Base-by-base conservation (phyloP, 2,797 vertebrate genomes). In the Anas bernieri region DNA sequence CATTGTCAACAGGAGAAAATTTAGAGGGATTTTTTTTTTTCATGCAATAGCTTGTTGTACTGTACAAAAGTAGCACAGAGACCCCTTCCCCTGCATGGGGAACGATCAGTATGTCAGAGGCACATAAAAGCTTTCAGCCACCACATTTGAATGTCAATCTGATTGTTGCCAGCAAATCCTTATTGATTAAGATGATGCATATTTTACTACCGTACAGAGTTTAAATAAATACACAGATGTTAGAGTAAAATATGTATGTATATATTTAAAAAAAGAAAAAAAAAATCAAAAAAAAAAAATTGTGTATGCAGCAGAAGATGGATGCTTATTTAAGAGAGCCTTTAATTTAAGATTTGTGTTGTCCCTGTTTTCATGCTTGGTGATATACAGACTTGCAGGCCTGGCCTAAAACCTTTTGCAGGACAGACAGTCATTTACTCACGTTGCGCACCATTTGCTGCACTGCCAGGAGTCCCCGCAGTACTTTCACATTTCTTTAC, bases 191-290 rank as follows among this genome's bases (percentile, higher is more conserved):
- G 97, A 97, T 96, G 92, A 96, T 97, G 95, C 98, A 96, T 98
- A 98, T 98, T 98, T 98, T 98, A 98, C 97, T 98, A 98, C 97
- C 97, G 81, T 97, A 97, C 97, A 98, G 98, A 98, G 98, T 98
- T 98, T 98, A 98, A 98, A 94, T 96, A 97, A 98, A 97, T 97
- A 97, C 88, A 52, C 97, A 98, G 96, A 97, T 97, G 96, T 97
- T 98, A 98, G 98, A 97, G 96, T 97, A 97, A 97, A 98, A 97
- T 97, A 96, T 95, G 86, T 98, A 97, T 98, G 98, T 98, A 98
- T 97, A 98, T 98, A 98, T 97, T 98, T 94, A 97, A 97, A 96
- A 95, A 97, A 95, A 96, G 96, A 94, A 97, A 97, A 96, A 39
- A 37, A 26, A 59, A 10, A 26, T 26, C 94, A 97, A 96, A 97